These are phyloP conservation scores for Drosophila parthenogenetica DNA, from an alignment of 2,888 invertebrate genomes.

Conservation along the genomic window DNA sequence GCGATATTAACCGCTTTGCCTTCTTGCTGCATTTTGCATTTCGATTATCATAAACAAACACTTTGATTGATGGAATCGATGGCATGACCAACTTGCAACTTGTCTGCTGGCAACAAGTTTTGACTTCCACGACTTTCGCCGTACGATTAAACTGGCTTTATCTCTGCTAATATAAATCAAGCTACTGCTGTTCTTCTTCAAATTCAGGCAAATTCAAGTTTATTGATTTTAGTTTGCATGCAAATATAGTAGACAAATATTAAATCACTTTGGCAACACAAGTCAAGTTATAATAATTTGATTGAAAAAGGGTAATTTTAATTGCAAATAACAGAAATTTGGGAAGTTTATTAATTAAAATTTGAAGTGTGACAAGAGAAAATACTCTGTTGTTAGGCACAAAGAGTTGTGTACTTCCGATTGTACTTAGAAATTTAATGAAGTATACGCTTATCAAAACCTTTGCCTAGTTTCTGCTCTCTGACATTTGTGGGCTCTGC, in stretches of 20 bases:
- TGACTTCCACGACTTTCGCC: conserved; percentile 13
- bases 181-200: background rate
- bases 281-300: background rate
- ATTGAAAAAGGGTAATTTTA: background rate
- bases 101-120: conserved; percentile 8
- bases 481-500: conserved; percentile 41
- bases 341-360: background rate
- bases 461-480: conserved; percentile 37
- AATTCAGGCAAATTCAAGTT: background rate
- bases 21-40: conserved; percentile 66
- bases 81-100: conserved; percentile 4
- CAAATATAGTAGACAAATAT: background rate
- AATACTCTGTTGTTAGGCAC: conserved; percentile 20
- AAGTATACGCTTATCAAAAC: conserved; percentile 45
- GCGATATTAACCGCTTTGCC: conserved; percentile 32
- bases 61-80: conserved; percentile 56
- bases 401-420: conserved; percentile 30
- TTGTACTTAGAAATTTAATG: background rate
- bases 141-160: conserved; percentile 20
- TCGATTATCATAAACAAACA: conserved; percentile 69
- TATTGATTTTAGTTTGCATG: conserved; percentile 5
- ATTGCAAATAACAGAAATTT: background rate
- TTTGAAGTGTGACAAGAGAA: background rate
- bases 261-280: background rate
- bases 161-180: conserved; percentile 5